These are phyloP conservation scores for Drosophila histrio DNA, from an alignment of 2,888 invertebrate species.

Conservation along the genomic window DNA sequence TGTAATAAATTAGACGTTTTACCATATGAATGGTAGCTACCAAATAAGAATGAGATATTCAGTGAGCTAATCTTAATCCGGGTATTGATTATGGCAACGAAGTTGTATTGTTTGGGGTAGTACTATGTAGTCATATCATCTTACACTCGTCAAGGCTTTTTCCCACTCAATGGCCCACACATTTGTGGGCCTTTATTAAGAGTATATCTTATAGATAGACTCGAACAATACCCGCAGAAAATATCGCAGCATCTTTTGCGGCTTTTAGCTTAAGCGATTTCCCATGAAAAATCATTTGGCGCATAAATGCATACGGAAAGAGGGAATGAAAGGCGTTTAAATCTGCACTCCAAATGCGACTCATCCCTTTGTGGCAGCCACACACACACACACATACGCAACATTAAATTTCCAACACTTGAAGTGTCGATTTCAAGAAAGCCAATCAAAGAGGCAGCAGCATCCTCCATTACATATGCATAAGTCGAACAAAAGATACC, in stretches of 20 bases:
- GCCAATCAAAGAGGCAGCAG: conserved; percentile 52
- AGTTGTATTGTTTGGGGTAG: conserved; percentile 12
- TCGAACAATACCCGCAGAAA: conserved; percentile 30
- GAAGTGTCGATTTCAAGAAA: conserved; percentile 64
- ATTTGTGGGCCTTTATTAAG: conserved; percentile 10
- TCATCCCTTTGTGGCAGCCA: conserved; percentile 8
- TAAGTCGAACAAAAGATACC: conserved; percentile 40
- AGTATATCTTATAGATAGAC: neutral
- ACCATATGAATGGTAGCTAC: conserved; percentile 32
- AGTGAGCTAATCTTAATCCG: conserved; percentile 44
- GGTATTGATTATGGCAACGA: conserved; percentile 22
- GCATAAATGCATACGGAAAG: conserved; percentile 56
- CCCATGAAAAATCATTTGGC: conserved; percentile 51
- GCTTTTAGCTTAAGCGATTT: conserved; percentile 55
- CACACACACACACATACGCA: conserved; percentile 31
- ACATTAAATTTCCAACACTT: conserved; percentile 59
- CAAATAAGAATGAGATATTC: conserved; percentile 22
- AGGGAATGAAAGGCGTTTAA: conserved; percentile 38
- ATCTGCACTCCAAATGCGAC: conserved; percentile 28
- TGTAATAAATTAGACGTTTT: conserved; percentile 23
- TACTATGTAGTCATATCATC: conserved; percentile 27
- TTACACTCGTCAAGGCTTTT: conserved; percentile 36
- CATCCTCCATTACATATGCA: conserved; percentile 51
- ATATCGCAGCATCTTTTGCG: conserved; percentile 35
- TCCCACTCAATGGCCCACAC: conserved; percentile 37